Evolutionary conservation across 1,140 invertebrate genomes (phyloP).

Genomic region (Drosophila equinoxialis): DNA sequence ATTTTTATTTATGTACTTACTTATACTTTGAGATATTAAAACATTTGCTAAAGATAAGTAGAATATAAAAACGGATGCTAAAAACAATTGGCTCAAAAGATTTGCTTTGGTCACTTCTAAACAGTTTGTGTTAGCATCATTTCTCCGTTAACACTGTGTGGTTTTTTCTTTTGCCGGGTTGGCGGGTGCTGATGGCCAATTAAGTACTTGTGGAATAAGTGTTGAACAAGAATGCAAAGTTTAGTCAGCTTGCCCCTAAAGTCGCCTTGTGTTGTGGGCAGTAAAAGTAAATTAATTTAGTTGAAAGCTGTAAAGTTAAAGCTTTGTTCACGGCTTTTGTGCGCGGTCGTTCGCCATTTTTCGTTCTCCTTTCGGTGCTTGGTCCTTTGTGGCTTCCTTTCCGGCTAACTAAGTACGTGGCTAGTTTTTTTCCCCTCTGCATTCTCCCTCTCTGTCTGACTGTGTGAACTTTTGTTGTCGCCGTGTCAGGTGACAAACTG

Average conservation of each 20-base stretch:
- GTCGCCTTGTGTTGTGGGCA: constrained; percentile 36
- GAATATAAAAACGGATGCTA: too few species aligned
- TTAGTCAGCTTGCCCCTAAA: constrained; percentile 28
- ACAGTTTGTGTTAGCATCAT: too few species aligned
- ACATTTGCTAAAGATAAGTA: too few species aligned
- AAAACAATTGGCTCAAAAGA: too few species aligned
- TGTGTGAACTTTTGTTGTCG: constrained; percentile 58
- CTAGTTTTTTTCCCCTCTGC: not conserved
- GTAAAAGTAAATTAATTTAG: constrained; percentile 82
- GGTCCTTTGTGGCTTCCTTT: constrained; percentile 10
- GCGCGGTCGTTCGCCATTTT: not conserved
- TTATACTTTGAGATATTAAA: too few species aligned
- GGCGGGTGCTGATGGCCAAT: not conserved
- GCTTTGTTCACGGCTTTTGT: constrained; percentile 65
- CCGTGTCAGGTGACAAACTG: constrained; percentile 76
- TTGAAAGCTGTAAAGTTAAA: constrained; percentile 82
- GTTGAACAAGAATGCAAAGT: constrained; percentile 22
- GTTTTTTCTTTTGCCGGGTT: not conserved
- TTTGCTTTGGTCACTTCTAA: too few species aligned
- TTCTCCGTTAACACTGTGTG: not conserved
- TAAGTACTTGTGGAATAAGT: constrained; percentile 6
- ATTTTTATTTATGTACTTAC: too few species aligned
- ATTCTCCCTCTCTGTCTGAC: constrained; percentile 5
- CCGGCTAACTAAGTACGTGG: constrained; percentile 23
- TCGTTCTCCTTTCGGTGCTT: constrained; percentile 12